Base-by-base conservation (phyloP, 1,140 invertebrate genomes). In the Microplitis demolitor region DNA sequence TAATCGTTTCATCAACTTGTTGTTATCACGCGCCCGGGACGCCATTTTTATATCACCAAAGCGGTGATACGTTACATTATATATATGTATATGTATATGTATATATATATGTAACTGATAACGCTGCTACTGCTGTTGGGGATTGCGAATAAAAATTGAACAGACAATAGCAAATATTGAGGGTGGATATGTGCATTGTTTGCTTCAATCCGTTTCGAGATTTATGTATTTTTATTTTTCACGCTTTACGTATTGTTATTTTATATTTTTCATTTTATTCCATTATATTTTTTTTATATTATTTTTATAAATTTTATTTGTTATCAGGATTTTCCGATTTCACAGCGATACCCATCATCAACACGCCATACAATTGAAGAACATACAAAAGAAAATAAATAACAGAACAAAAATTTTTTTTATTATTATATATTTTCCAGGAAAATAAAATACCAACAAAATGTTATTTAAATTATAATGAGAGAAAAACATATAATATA, bases 1-100 rank as follows among this genome's bases (percentile, higher is more conserved):
- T 82, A 82, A 82, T 82, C 79, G 80, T 81, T 82, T 78, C 80
- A 82, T 82, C 80, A 81, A 81, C 74, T 82, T 81, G 79, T 80
- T 82, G 79, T 81, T 79, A 82, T 76, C 73, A 74, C 77, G 69
- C 71, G 79, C 78, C 80, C 74, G 78, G 74, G 63, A 60, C 67
- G 69, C 75, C 71, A 79, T 79, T 78, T 79, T 77, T 61, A 9
- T 31, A 35, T 33, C 4, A 13, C 63, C 45, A 58, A 50, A 53
- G 56, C 33, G 34, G 33, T 31, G 34, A 62, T 37, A 31, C 31
- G 33, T 39, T 45, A 11, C 8, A 3, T 39, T 6, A 45, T 45
- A 45, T 6, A 45, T 45, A 45, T 11, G 6, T 45, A 45, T 11
- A 45, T 14, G 5, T 24, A 24, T 6, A 56, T 24, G 53, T 24